These are phyloP conservation scores for Parazoanthus atlanticus DNA, from an alignment of 92 coral and sea anemone species.

Conservation along the genomic window DNA sequence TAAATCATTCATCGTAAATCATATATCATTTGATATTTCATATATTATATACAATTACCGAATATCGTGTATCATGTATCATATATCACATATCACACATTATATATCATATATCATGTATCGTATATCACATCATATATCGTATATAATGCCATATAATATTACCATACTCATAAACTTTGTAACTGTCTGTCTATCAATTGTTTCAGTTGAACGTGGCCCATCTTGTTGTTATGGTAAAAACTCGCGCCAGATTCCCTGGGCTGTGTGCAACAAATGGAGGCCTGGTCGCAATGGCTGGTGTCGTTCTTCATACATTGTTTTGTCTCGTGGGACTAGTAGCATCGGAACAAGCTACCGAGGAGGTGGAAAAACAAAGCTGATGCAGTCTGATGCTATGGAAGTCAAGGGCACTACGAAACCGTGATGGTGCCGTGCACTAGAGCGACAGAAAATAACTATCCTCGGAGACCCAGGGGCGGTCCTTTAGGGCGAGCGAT, in stretches of 20 bases:
- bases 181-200: not conserved
- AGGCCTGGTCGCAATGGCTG: slow-evolving; percentile 23
- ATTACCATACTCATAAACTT: not conserved
- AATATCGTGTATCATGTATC: no score
- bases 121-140: no score
- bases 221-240: slow-evolving; percentile 10
- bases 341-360: not conserved
- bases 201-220: slow-evolving; percentile 1
- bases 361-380: not conserved
- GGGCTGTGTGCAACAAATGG: slow-evolving; percentile 25
- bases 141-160: not conserved
- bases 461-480: no score
- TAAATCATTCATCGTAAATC: no score
- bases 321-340: not conserved
- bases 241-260: not conserved
- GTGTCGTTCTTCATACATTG: not conserved
- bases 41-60: no score
- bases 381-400: not conserved
- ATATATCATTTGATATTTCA: no score
- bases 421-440: no score
- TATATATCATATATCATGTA: no score
- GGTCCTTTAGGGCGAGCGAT: no score
- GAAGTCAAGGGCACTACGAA: no score
- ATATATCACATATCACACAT: no score
- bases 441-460: not conserved